A percentile compares a stretch with the other conserved stretches of the same genome.
These are phyloP conservation scores for Drosophila putrida DNA, from an alignment of 2,888 invertebrate species.

Conservation along the genomic window DNA sequence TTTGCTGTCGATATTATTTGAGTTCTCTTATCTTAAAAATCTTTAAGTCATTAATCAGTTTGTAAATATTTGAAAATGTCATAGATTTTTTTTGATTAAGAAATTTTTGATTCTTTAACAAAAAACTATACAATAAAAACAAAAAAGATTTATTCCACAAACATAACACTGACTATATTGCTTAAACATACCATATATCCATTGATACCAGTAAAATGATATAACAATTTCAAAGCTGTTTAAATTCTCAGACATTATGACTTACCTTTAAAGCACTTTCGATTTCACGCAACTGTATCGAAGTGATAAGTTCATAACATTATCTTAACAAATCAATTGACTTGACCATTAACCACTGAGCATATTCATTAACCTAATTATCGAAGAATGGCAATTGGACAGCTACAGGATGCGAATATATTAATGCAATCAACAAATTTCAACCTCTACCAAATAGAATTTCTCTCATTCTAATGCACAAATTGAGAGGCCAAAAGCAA, in stretches of 20 bases:
- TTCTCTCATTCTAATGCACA: slow-evolving; percentile 29
- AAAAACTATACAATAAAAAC: too few species aligned
- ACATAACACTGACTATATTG: too few species aligned
- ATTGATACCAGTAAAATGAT: too few species aligned
- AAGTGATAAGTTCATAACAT: slow-evolving; percentile 37
- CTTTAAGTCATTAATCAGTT: too few species aligned
- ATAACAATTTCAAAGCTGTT: not conserved
- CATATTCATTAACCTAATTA: slow-evolving; percentile 61
- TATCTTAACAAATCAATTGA: slow-evolving; percentile 51
- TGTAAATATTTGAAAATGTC: too few species aligned
- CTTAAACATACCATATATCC: too few species aligned
- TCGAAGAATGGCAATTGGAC: slow-evolving; percentile 34
- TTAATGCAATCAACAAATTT: slow-evolving; percentile 38
- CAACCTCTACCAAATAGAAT: slow-evolving; percentile 23
- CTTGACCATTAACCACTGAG: slow-evolving; percentile 44
- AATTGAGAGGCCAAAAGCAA: slow-evolving; percentile 4
- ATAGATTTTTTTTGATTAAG: too few species aligned
- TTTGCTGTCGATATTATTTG: slow-evolving; percentile 42
- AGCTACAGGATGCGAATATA: slow-evolving; percentile 34
- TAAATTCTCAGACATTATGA: slow-evolving; percentile 5
- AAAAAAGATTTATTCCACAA: too few species aligned
- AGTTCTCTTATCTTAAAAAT: not conserved
- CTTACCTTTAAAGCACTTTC: slow-evolving; percentile 4
- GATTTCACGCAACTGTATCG: not conserved
- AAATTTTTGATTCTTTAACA: too few species aligned